phyloP scores from a whole-genome alignment of 2,797 vertebrate genomes.

The Trachops cirrhosus region DNA sequence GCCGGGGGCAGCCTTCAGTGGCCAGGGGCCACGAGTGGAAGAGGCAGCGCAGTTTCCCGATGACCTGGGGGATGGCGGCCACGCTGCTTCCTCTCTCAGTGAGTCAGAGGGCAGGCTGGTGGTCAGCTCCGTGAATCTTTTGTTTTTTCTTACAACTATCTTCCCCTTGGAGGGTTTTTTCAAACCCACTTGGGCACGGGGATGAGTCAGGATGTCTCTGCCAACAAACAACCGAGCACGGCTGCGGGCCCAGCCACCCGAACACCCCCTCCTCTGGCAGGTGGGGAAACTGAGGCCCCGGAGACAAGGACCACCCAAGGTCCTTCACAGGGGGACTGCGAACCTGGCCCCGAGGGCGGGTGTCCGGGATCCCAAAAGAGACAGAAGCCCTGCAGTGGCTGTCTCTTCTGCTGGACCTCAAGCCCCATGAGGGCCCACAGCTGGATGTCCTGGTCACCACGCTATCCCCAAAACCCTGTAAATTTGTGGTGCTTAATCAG shows the following conservation, averaged over 20 bases:
- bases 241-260: background rate
- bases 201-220: background rate
- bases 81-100: background rate
- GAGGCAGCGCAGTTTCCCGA: background rate
- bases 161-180: background rate
- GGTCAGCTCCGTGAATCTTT: background rate
- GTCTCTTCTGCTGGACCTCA: background rate
- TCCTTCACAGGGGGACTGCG: background rate
- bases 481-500: background rate
- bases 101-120: background rate
- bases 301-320: background rate
- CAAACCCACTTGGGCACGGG: background rate
- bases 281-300: background rate
- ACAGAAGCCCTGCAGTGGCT: fast-evolving
- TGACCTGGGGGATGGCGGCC: background rate
- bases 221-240: background rate
- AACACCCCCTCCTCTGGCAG: background rate
- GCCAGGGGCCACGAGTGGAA: background rate
- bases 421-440: too few relatives aligned
- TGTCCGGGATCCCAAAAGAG: fast-evolving
- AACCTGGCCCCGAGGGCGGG: background rate
- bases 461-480: background rate
- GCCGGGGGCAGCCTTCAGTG: background rate
- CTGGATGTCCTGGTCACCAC: background rate
- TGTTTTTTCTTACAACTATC: background rate